Evolutionary conservation across 1,140 invertebrate species (phyloP).

Genomic region (Frieseomelitta varia): DNA sequence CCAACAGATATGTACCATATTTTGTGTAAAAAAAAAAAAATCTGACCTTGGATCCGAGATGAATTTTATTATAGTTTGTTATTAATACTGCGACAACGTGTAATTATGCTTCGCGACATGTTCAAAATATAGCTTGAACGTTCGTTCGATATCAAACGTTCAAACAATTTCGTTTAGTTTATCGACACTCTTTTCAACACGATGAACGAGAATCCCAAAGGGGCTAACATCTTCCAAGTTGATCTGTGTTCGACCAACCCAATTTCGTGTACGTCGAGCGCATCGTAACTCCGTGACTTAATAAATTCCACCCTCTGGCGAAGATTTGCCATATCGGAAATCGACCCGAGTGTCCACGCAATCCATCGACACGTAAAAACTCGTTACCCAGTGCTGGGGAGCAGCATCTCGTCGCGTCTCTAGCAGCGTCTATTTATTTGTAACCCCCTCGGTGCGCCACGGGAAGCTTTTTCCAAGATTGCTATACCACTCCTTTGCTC

Average conservation of each 20-base stretch:
- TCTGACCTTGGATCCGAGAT: not conserved
- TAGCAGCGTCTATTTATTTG: conserved; percentile 31
- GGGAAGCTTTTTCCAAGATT: conserved; percentile 58
- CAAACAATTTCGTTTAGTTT: not conserved
- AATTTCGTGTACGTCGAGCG: not conserved
- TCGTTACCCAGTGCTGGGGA: not conserved
- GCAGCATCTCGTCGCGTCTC: not conserved
- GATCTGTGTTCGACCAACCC: not conserved
- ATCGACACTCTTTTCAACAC: not conserved
- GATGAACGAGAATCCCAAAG: not conserved
- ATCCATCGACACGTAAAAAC: conserved; percentile 5
- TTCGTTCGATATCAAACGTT: not conserved
- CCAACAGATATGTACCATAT: not conserved
- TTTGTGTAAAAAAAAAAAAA: not conserved
- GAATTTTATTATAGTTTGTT: not conserved
- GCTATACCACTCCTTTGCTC: conserved; percentile 46
- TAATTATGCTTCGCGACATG: not conserved
- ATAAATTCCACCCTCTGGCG: conserved; percentile 10
- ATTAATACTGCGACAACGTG: not conserved
- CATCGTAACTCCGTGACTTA: not conserved
- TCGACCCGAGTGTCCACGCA: too few relatives aligned
- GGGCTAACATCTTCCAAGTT: not conserved
- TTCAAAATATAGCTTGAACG: not conserved
- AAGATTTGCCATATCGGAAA: not conserved
- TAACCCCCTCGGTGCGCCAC: not conserved